phyloP scores from a whole-genome alignment of 1,140 invertebrate species.

The Leguminivora glycinivorella region DNA sequence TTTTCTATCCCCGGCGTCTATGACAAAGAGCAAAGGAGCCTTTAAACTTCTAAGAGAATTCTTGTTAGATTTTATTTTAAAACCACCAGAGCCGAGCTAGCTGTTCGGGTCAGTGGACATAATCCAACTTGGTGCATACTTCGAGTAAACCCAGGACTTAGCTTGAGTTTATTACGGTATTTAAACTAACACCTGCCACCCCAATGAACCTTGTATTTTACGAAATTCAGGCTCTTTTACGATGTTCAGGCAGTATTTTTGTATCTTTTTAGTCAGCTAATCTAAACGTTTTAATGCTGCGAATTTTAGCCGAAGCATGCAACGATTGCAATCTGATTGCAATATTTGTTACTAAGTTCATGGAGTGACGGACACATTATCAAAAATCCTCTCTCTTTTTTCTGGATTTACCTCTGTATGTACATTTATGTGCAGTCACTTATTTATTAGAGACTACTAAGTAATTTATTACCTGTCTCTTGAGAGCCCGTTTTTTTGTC shows the following conservation, averaged over 20 bases:
- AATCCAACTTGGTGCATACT: conserved; percentile 8
- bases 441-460: too few relatives aligned
- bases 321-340: too few relatives aligned
- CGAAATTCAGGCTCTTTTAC: neutral
- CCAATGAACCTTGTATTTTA: conserved; percentile 17
- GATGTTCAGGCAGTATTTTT: neutral
- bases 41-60: conserved; percentile 1
- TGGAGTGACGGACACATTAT: too few relatives aligned
- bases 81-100: conserved; percentile 3
- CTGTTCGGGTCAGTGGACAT: neutral
- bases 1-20: neutral
- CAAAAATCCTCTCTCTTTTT: too few relatives aligned
- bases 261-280: neutral
- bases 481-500: too few relatives aligned
- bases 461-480: too few relatives aligned
- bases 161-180: conserved; percentile 17
- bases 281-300: too few relatives aligned
- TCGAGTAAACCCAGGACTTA: neutral
- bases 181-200: conserved; percentile 20
- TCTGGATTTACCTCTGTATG: too few relatives aligned
- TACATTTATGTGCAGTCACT: too few relatives aligned
- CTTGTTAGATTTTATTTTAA: neutral
- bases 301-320: too few relatives aligned
- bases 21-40: neutral
- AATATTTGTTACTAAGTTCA: too few relatives aligned